Evolutionary conservation across 2,888 invertebrate species (phyloP), one percentile per base, ranked within the genome.

Genomic region (Nowickia ferox): DNA sequence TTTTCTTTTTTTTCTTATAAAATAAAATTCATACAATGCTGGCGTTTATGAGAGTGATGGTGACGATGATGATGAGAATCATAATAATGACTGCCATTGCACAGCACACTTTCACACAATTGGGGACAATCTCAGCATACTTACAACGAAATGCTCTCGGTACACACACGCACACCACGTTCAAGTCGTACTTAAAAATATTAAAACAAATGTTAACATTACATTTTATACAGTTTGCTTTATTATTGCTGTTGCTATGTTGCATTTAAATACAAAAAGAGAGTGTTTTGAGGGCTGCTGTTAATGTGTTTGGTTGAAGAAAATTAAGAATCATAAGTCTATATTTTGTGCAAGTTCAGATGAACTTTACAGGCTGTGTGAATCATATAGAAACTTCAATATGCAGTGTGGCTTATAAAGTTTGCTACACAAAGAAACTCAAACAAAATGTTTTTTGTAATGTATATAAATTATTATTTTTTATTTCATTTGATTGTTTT

Each of bases 131-230:
- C 71, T 83, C 83, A 17, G 59, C 65, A 76, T 53, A 59, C 69
- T 83, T 48, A 71, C 44, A 75, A 63, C 30, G 30, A 30, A 30
- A 30, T 30, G 30, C 30, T 30, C 30, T 30, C 30, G 30, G 30
- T 30, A 30, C 30, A 30, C 11, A 22, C 44, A 38, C 48, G 15
- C 13, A 48, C 48, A 48, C 48, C 59, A 69, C 9, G 65, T 74
- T 57, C 77, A 69, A 48, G 42, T 78, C 42, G 57, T 61, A 46
- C 51, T 63, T 68, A 61, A 53, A 75, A 69, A 78, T 74, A 76
- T 77, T 77, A 78, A 82, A 82, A 85, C 85, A 85, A 85, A 82
- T 85, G 85, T 85, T 79, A 75, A 79, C 78, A 82, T 76, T 82
- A 78, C 75, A 84, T 76, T 63, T 76, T 63, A 76, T 69, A 44